Base-by-base conservation (phyloP, 2,113 vertebrate genomes). In the Coreoperca whiteheadi region DNA sequence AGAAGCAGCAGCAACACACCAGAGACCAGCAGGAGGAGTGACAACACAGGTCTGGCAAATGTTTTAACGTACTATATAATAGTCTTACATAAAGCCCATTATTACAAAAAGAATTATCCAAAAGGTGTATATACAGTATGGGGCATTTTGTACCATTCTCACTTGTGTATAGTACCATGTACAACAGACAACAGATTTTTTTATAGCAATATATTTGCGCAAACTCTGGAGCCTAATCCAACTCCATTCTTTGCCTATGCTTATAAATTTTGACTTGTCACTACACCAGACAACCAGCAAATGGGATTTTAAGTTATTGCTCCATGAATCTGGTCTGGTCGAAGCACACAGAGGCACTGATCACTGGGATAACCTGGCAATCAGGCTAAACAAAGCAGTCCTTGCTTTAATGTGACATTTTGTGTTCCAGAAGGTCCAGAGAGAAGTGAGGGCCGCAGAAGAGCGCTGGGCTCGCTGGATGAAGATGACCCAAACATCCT, bases 401-500 rank as follows among this genome's bases (percentile, higher is more conserved):
- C 20, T 39, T n/a, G 43, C 50, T 63, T 73, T 68, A 74, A 53
- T 37, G 14, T 51, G 21, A 56, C 34, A 34, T 64, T 76, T 74
- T 84, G 15, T 76, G 16, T 85, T 87, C n/a, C 88, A 94, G 93
- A 94, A 10, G 92, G 66, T 65, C 96, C 95, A 74, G 97, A 99
- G 83, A 89, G 97, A 95, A 74, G 89, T 94, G 92, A 94, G 91
- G 87, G 92, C 92, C 28, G 95, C 95, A 91, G 97, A 92, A 90
- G 97, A 96, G 92, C 94, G 71, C 63, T 93, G 68, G 97, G 97
- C 86, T 99, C 97, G 41, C 92, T 99, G 89, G 98, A 99, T 83
- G 98, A 99, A 91, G 98, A 99, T 3, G 98, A 99, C 88, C 98
- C 98, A 43, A 99, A 99, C 92, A 98, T 99, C 91, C 96, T 99